Evolutionary conservation across 2,797 vertebrate genomes (phyloP).

Genomic region (Astyanax mexicanus): DNA sequence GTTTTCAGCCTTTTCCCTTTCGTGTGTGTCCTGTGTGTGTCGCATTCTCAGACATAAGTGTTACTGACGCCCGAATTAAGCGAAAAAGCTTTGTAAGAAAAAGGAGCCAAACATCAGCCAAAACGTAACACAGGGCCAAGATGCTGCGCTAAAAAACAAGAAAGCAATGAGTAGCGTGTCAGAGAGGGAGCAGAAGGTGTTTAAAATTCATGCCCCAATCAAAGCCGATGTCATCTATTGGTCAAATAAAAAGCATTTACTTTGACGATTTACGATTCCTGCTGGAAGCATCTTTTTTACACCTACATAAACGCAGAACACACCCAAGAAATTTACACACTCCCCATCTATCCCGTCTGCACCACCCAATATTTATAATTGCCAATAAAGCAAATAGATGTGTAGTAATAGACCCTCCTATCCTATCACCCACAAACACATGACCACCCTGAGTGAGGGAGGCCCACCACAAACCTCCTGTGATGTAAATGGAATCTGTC

Average conservation of each 20-base stretch:
- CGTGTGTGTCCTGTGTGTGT: background rate
- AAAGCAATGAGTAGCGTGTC: slow-evolving; percentile 4
- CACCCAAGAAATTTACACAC: slow-evolving; percentile 6
- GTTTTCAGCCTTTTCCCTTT: background rate
- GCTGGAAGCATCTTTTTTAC: slow-evolving; percentile 7
- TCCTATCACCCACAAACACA: slow-evolving; percentile 1
- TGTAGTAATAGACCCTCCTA: background rate
- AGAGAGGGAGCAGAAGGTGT: background rate
- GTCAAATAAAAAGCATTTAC: slow-evolving; percentile 12
- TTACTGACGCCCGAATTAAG: slow-evolving; percentile 7
- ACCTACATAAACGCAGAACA: background rate
- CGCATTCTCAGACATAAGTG: background rate
- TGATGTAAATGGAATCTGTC: no score
- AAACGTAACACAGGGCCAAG: background rate
- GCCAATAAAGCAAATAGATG: background rate
- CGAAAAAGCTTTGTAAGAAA: background rate
- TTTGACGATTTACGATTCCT: no score
- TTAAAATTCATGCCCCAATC: slow-evolving; percentile 4
- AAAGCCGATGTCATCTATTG: background rate
- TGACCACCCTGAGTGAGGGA: background rate
- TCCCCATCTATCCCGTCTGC: background rate
- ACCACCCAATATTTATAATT: background rate
- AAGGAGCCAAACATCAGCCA: background rate
- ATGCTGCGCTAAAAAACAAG: background rate
- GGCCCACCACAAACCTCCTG: background rate